Conservation (phyloP, 2,797 vertebrate genomes). For the Pipistrellus kuhlii region DNA sequence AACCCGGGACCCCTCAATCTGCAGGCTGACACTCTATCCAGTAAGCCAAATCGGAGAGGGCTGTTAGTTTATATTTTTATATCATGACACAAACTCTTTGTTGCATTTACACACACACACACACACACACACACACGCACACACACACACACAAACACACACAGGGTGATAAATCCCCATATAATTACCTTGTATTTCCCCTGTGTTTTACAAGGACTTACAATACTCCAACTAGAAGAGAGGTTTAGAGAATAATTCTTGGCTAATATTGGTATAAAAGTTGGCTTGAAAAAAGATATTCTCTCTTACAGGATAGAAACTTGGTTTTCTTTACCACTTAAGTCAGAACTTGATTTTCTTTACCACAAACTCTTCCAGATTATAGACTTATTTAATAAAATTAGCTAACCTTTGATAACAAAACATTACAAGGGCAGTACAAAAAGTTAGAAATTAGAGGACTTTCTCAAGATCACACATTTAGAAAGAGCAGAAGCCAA, state of each 20-base stretch:
- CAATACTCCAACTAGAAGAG: not conserved
- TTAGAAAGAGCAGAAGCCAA: not conserved
- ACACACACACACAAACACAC: no score
- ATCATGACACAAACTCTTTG: not conserved
- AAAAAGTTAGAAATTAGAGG: conserved; percentile 3
- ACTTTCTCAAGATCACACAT: not conserved
- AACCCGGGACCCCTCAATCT: no score
- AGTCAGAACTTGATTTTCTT: conserved; percentile 25
- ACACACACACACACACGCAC: no score
- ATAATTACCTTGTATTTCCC: not conserved
- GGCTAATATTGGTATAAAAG: not conserved
- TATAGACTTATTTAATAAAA: not conserved
- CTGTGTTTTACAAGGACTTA: not conserved
- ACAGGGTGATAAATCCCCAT: not conserved
- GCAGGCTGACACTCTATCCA: no score
- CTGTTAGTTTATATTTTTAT: not conserved
- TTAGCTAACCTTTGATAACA: not conserved
- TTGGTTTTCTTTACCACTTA: conserved; percentile 36
- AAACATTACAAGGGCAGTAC: not conserved
- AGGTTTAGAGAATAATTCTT: not conserved
- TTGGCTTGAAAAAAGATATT: not conserved
- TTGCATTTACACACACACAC: not conserved
- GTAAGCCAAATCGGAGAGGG: no score
- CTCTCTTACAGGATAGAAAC: not conserved
- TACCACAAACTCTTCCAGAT: not conserved